These are phyloP conservation scores for Trogon melanurus DNA, from an alignment of 2,113 vertebrate genomes.

Conservation along the genomic window DNA sequence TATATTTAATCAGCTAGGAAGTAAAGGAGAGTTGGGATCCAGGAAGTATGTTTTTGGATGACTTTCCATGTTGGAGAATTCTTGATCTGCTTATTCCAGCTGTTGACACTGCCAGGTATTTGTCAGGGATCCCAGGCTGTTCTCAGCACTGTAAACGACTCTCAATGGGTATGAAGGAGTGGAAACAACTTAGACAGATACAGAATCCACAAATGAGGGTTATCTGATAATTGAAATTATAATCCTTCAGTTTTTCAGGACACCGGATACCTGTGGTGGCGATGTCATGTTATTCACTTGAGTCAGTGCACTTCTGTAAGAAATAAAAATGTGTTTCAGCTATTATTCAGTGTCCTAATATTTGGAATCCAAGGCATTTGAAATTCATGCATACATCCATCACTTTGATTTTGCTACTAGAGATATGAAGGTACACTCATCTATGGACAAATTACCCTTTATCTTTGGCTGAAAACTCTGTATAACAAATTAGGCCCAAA, in stretches of 20 bases:
- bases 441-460: background rate
- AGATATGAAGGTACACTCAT: background rate
- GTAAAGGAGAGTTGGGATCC: background rate
- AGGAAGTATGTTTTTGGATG: background rate
- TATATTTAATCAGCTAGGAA: background rate
- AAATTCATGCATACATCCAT: background rate
- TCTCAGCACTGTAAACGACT: background rate
- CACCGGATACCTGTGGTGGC: background rate
- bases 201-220: background rate
- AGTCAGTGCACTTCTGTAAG: background rate
- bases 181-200: background rate
- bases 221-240: background rate
- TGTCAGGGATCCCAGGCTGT: background rate
- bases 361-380: background rate
- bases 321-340: background rate
- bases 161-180: rapidly evolving
- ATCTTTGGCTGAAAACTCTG: background rate
- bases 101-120: background rate
- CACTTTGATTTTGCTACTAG: background rate
- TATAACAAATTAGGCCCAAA: background rate
- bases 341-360: background rate
- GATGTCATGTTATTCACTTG: background rate
- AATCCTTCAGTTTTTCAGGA: background rate
- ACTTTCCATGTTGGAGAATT: background rate
- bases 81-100: background rate